Conservation (phyloP, 2,888 invertebrate genomes). For the Drosophila picticornis region DNA sequence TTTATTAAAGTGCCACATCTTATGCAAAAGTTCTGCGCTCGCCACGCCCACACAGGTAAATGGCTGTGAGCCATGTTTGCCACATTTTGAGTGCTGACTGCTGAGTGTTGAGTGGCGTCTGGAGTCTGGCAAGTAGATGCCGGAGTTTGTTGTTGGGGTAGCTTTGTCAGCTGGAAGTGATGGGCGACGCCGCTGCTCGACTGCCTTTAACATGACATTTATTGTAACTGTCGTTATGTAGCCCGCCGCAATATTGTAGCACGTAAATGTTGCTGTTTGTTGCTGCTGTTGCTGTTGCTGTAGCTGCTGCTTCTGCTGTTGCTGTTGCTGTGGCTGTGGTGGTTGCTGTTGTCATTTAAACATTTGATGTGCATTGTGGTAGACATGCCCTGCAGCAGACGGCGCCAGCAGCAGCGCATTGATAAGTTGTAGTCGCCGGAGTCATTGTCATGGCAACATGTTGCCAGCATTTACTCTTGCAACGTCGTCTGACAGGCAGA, state of each 20-base stretch:
- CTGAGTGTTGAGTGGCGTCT: constrained; percentile 50
- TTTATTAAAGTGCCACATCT: constrained; percentile 49
- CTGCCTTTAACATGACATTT: constrained; percentile 82
- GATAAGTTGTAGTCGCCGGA: constrained; percentile 48
- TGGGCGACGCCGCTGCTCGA: constrained; percentile 67
- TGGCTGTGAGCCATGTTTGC: constrained; percentile 62
- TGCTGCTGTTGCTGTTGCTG: constrained; percentile 36
- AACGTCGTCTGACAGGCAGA: constrained; percentile 37
- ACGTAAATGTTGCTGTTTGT: constrained; percentile 40
- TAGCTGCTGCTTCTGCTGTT: constrained; percentile 54
- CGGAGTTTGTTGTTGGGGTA: constrained; percentile 33
- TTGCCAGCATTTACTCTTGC: constrained; percentile 57
- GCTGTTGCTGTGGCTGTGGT: constrained; percentile 24
- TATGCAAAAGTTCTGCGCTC: constrained; percentile 61
- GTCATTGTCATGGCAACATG: constrained; percentile 81
- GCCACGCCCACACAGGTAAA: constrained; percentile 68
- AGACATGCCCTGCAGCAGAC: constrained; percentile 64
- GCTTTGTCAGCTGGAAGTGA: constrained; percentile 60
- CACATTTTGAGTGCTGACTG: constrained; percentile 23
- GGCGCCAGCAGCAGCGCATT: constrained; percentile 51
- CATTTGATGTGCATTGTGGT: constrained; percentile 79
- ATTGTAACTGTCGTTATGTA: constrained; percentile 78
- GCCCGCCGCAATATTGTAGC: constrained; percentile 48
- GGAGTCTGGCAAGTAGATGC: constrained; percentile 10
- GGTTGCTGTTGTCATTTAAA: constrained; percentile 70